phyloP scores from a whole-genome alignment of 2,888 invertebrate species.

The Neoascia interrupta region DNA sequence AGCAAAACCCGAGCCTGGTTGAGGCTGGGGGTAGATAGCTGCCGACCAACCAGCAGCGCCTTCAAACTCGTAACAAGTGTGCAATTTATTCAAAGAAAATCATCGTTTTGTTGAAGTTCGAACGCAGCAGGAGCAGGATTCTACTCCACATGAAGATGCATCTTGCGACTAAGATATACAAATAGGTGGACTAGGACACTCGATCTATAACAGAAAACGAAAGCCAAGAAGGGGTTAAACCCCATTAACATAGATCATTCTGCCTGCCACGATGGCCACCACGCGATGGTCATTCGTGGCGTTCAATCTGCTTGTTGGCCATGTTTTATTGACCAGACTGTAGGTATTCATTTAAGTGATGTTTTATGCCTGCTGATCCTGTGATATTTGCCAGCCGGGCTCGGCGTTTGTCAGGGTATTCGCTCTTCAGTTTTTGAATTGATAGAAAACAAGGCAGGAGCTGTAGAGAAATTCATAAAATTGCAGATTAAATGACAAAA shows the following conservation, averaged over 20 bases:
- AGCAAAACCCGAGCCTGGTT: too few relatives aligned
- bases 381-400: conserved; percentile 61
- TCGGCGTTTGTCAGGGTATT: conserved; percentile 59
- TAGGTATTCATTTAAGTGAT: conserved; percentile 59
- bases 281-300: not conserved
- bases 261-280: not conserved
- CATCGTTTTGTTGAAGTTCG: conserved; percentile 48
- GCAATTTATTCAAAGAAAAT: conserved; percentile 66
- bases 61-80: conserved; percentile 51
- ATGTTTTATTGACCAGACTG: conserved; percentile 55
- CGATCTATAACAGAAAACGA: conserved; percentile 49
- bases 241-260: conserved; percentile 66
- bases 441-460: too few relatives aligned
- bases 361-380: conserved; percentile 42
- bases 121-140: conserved; percentile 29
- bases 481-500: too few relatives aligned
- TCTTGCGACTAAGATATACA: conserved; percentile 50
- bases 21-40: too few relatives aligned
- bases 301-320: conserved; percentile 45
- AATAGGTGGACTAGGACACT: conserved; percentile 51
- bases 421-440: too few relatives aligned
- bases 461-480: too few relatives aligned
- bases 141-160: conserved; percentile 37
- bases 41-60: conserved; percentile 33
- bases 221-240: conserved; percentile 40